Percentiles rank a stretch among this genome's conserved stretches.
Evolutionary conservation across 2,797 vertebrate species (phyloP).

Genomic region (Spinibarbus caldwelli): DNA sequence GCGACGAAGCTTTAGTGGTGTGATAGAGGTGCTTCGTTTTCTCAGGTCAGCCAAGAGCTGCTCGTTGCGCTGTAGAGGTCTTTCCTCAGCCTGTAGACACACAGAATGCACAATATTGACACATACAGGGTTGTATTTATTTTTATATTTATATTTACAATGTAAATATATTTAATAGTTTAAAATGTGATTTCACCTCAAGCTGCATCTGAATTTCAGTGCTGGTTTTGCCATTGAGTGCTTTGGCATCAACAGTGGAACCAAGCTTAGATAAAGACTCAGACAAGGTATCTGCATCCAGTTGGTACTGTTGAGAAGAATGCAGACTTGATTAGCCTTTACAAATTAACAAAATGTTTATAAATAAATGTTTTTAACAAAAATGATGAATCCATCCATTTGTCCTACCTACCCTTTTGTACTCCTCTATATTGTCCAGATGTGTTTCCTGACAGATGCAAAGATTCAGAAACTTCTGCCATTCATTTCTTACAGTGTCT

Average conservation of each 20-base stretch:
- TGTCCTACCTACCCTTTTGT: constrained; percentile 80
- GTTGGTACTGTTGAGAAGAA: constrained; percentile 84
- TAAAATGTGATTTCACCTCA: constrained; percentile 78
- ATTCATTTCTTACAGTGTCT: constrained; percentile 86
- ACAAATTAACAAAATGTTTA: not conserved
- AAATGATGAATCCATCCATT: not conserved
- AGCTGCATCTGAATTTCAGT: constrained; percentile 84
- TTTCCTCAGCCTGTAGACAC: constrained; percentile 84
- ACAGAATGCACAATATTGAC: not conserved
- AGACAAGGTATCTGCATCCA: constrained; percentile 84
- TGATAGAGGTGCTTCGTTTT: constrained; percentile 82
- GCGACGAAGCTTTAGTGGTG: constrained; percentile 87
- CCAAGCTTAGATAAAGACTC: constrained; percentile 81
- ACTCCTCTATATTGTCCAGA: constrained; percentile 88
- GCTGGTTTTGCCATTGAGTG: constrained; percentile 73
- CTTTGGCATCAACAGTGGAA: constrained; percentile 83
- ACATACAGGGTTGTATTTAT: not conserved
- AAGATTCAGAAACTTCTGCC: constrained; percentile 97
- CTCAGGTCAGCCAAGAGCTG: constrained; percentile 84
- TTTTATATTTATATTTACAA: too few relatives aligned
- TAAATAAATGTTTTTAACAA: not conserved
- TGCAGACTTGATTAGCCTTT: not conserved
- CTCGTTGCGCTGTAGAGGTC: constrained; percentile 78
- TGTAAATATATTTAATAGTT: too few relatives aligned
- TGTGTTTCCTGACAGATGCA: constrained; percentile 97